A percentile compares a stretch with the other conserved stretches of the same genome.
These are phyloP conservation scores for Dromaius novaehollandiae DNA, from an alignment of 2,113 vertebrate species.

Conservation along the genomic window DNA sequence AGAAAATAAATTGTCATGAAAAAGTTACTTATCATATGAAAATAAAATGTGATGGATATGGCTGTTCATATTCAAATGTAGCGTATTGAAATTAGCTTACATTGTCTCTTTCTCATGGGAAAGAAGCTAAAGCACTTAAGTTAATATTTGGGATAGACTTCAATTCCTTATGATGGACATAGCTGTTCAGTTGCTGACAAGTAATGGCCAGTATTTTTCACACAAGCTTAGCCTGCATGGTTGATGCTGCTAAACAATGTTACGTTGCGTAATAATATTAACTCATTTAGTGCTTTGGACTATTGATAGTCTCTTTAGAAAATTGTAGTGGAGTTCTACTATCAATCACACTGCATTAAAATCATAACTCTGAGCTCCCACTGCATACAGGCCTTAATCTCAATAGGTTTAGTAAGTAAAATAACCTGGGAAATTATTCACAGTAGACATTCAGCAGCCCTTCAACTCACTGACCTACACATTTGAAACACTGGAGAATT, in stretches of 20 bases:
- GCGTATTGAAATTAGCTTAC: not conserved
- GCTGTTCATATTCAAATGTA: not conserved
- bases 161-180: not conserved
- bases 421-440: not conserved
- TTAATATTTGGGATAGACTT: not conserved
- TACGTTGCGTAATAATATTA: not conserved
- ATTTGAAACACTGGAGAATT: not conserved
- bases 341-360: not conserved
- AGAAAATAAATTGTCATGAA: slow-evolving; percentile 1
- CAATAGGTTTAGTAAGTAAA: not conserved
- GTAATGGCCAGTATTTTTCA: not conserved
- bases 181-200: not conserved
- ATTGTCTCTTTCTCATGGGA: not conserved
- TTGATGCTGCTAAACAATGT: not conserved
- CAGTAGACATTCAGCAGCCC: not conserved
- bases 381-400: not conserved
- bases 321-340: not conserved
- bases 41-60: slow-evolving; percentile 4
- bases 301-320: slow-evolving; percentile 7
- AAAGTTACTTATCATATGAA: not conserved
- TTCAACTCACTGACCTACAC: not conserved
- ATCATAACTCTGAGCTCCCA: not conserved
- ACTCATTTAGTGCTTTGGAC: not conserved
- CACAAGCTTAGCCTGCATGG: not conserved
- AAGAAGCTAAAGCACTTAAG: not conserved